Evolutionary conservation across 92 coral and sea anemone species (phyloP), one percentile per base, ranked within the genome.

Genomic region (Heliopora coerulea): DNA sequence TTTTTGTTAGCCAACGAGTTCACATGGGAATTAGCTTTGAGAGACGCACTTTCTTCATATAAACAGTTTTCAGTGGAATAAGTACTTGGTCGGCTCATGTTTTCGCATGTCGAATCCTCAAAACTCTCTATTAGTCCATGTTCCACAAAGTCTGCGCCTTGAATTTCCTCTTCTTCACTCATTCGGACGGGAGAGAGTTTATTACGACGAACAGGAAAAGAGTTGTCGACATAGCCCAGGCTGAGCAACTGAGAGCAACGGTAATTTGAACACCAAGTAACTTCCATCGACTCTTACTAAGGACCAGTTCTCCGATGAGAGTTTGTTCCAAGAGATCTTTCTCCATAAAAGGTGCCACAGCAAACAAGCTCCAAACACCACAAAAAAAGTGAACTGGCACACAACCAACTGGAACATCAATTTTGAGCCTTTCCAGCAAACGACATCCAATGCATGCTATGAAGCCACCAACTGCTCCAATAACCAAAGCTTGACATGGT

Each of bases 61-160:
- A n/a, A n/a, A n/a, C n/a, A n/a, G n/a, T n/a, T n/a, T n/a, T n/a
- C n/a, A n/a, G n/a, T n/a, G n/a, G n/a, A n/a, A n/a, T n/a, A n/a
- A n/a, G n/a, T n/a, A n/a, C n/a, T n/a, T n/a, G n/a, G n/a, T n/a
- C n/a, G n/a, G n/a, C n/a, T n/a, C n/a, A n/a, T n/a, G n/a, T n/a
- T n/a, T n/a, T n/a, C n/a, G n/a, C n/a, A n/a, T n/a, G n/a, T n/a
- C n/a, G n/a, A n/a, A n/a, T n/a, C n/a, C n/a, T 37, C 52, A 15
- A 46, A 15, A 46, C 52, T 8, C 15, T 2, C n/a, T 8, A 6
- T 7, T 10, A 88, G 77, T 35, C 96, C 90, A 59, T 89, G 96
- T 26, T 86, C 88, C 78, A 85, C 80, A 25, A 62, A 72, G 57
- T 89, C 96, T n/a, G 96, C 96, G 48, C 91, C 96, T 35, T 80